A percentile compares a stretch with the other conserved stretches of the same genome.
Evolutionary conservation across 1,140 invertebrate species (phyloP).

Genomic region (Bombus consobrinus): DNA sequence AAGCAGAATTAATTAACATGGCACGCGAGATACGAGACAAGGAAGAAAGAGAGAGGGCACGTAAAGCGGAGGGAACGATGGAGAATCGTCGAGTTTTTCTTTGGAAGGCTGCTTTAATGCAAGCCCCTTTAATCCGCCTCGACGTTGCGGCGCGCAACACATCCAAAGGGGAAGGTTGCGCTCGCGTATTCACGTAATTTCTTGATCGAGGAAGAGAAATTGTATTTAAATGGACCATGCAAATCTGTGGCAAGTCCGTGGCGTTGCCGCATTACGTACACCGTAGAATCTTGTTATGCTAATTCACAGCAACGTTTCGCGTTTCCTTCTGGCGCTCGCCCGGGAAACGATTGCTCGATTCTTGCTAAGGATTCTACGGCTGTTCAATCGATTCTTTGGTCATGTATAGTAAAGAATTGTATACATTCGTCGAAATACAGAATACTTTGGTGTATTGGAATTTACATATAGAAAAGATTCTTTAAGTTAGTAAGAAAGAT

Average conservation of each 20-base stretch:
- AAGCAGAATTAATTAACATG: conserved; percentile 44
- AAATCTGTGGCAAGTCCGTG: conserved; percentile 48
- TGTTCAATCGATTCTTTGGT: not conserved
- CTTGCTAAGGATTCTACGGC: not conserved
- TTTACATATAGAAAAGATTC: not conserved
- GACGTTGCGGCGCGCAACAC: conserved; percentile 15
- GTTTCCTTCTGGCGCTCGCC: conserved; percentile 16
- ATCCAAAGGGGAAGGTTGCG: conserved; percentile 12
- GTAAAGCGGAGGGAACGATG: conserved; percentile 6
- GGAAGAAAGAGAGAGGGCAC: too few relatives aligned
- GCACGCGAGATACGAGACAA: not conserved
- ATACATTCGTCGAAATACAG: too few relatives aligned
- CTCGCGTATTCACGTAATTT: conserved; percentile 71
- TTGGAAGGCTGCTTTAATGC: conserved; percentile 19
- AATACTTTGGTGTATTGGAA: not conserved
- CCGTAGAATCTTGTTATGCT: conserved; percentile 67
- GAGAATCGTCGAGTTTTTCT: conserved; percentile 22
- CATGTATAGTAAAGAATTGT: not conserved
- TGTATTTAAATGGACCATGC: conserved; percentile 72
- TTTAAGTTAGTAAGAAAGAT: too few relatives aligned
- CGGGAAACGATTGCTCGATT: conserved; percentile 2
- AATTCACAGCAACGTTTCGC: conserved; percentile 49
- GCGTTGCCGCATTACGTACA: conserved; percentile 57
- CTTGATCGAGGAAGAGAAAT: conserved; percentile 70
- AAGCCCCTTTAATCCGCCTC: conserved; percentile 49